phyloP scores from a whole-genome alignment of 1,140 invertebrate species.

The Drosophila cardini region DNA sequence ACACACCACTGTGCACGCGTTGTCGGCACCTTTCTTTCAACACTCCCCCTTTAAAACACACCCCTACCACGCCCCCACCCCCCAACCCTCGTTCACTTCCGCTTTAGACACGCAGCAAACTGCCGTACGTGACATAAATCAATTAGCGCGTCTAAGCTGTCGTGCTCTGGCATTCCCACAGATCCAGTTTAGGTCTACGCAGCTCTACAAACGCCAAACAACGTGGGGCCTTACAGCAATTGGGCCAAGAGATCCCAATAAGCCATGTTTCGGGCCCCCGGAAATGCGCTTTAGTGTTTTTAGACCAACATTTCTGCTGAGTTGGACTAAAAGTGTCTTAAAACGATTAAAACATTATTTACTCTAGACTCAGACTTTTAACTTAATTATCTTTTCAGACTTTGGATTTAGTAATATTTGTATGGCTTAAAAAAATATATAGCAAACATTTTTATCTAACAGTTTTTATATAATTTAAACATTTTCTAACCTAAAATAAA shows the following conservation, averaged over 20 bases:
- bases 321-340: constrained; percentile 16
- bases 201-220: constrained; percentile 27
- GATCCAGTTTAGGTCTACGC: constrained; percentile 18
- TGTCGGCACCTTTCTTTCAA: not conserved
- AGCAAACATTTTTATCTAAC: no score
- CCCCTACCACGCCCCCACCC: not conserved
- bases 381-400: no score
- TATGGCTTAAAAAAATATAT: no score
- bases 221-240: constrained; percentile 6
- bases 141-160: constrained; percentile 78
- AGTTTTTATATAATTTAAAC: no score
- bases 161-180: constrained; percentile 39
- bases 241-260: not conserved
- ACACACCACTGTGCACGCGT: constrained; percentile 11
- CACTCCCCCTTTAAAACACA: not conserved
- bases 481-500: no score
- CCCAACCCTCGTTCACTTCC: constrained; percentile 23
- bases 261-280: constrained; percentile 41
- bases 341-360: no score
- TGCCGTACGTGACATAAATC: constrained; percentile 78
- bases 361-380: no score
- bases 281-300: constrained; percentile 66
- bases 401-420: no score
- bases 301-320: not conserved
- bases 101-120: constrained; percentile 21